phyloP scores from a whole-genome alignment of 2,113 vertebrate species.

The Thermophis baileyi region DNA sequence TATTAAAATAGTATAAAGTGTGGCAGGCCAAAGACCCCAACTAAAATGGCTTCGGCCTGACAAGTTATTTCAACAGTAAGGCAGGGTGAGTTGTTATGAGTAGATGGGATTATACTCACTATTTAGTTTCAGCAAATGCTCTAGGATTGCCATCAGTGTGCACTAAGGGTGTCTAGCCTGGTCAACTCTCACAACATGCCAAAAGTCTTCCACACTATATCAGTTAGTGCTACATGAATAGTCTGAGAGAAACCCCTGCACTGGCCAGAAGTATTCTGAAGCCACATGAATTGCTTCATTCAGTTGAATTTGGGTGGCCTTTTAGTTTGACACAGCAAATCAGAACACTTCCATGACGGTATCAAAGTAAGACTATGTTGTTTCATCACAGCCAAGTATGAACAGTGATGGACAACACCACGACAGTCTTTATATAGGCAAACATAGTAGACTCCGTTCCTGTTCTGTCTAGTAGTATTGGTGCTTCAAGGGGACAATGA shows the following conservation, averaged over 20 bases:
- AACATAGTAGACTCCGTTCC: neutral
- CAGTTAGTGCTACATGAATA: neutral
- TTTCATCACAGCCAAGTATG: neutral
- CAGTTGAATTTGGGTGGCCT: neutral
- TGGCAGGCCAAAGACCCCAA: too few relatives aligned
- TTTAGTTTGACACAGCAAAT: neutral
- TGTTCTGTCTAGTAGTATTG: neutral
- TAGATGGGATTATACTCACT: neutral
- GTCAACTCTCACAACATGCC: neutral
- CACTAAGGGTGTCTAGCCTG: neutral
- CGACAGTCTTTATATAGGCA: neutral
- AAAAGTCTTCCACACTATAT: neutral
- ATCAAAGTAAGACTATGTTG: neutral
- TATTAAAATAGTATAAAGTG: too few relatives aligned
- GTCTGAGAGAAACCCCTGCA: neutral
- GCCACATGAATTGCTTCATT: neutral
- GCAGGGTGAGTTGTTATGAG: neutral
- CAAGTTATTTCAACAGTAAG: neutral
- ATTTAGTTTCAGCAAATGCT: neutral
- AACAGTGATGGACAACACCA: neutral
- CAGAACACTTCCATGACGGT: neutral
- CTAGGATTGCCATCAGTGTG: neutral
- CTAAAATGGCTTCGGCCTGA: too few relatives aligned
- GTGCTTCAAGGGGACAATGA: neutral
- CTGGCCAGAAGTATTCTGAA: neutral